Evolutionary conservation across 2,888 invertebrate genomes (phyloP), one percentile per base, ranked within the genome.

Genomic region (Clepsis dumicolana): DNA sequence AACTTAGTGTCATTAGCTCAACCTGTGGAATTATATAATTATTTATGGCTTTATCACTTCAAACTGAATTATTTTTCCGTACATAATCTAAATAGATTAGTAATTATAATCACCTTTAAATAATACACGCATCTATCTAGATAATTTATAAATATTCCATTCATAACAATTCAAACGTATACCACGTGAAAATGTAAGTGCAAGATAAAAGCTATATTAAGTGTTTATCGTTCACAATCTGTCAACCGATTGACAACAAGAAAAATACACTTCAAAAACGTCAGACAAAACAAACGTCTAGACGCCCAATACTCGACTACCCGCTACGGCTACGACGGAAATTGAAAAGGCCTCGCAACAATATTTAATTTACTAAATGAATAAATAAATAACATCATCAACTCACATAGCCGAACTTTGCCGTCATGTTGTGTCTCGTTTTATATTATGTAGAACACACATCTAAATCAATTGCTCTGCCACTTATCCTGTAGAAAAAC

Each of bases 321-420:
- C 59, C 29, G 63, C 56, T 48, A 61, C 50, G 52, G 44, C 38
- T n/a, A 18, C 5, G 41, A 64, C 62, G 70, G 57, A 67, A 67
- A 64, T 38, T 12, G 16, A 48, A 48, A 41, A 35, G 18, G 18
- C 18, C 16, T 57, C 38, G 8, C 73, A 72, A 70, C 53, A 56
- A 70, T 59, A 68, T 59, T 56, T 64, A 57, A 70, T 64, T 64
- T 71, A 65, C 48, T 41, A 60, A 54, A 67, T 35, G 60, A 70
- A 70, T 48, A 70, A 67, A 68, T 10, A 54, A 4, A 21, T n/a
- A 38, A 70, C 70, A 72, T 60, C 48, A 50, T 38, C 24, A 74
- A 94, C 94, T 90, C 84, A 94, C 94, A 94, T 94, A 94, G 94
- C 94, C 93, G 88, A 93, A 92, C 92, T 93, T 94, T 94, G 93